Percentiles rank a stretch among this genome's conserved stretches.
Conservation (phyloP, 2,888 invertebrate genomes). For the Diarsia brunnea region DNA sequence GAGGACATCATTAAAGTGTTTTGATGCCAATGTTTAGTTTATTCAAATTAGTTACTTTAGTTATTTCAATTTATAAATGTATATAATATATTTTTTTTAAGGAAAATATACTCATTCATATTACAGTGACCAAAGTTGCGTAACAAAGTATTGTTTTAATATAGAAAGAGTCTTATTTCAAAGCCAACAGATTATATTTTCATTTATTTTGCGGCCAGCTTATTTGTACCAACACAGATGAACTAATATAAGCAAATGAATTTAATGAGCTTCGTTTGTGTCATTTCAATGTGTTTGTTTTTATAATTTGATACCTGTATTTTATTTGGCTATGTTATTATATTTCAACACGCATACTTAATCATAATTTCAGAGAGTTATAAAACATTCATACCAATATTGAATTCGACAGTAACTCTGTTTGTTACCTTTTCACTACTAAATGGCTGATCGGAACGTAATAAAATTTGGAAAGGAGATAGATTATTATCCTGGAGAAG, state of each 20-base stretch:
- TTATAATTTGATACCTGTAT: constrained; percentile 7
- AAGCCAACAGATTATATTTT: background rate
- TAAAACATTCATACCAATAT: too few species aligned
- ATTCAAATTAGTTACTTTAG: too few species aligned
- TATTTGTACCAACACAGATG: constrained; percentile 2
- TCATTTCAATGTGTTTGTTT: constrained; percentile 17
- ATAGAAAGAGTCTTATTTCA: background rate
- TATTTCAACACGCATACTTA: background rate
- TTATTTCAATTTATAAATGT: background rate
- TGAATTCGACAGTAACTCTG: too few species aligned
- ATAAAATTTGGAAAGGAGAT: too few species aligned
- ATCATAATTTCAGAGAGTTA: background rate
- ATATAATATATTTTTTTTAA: background rate
- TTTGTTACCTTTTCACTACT: too few species aligned
- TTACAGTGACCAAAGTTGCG: background rate
- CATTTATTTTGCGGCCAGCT: background rate
- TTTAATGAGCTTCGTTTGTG: constrained; percentile 17
- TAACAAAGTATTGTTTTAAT: background rate
- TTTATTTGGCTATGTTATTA: background rate
- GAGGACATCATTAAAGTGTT: too few species aligned
- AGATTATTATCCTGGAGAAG: too few species aligned
- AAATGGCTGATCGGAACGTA: too few species aligned
- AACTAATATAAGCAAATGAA: constrained; percentile 14
- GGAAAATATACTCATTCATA: background rate
- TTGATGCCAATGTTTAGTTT: too few species aligned